Conservation (phyloP, 2,113 vertebrate genomes). For the Chunga burmeisteri region DNA sequence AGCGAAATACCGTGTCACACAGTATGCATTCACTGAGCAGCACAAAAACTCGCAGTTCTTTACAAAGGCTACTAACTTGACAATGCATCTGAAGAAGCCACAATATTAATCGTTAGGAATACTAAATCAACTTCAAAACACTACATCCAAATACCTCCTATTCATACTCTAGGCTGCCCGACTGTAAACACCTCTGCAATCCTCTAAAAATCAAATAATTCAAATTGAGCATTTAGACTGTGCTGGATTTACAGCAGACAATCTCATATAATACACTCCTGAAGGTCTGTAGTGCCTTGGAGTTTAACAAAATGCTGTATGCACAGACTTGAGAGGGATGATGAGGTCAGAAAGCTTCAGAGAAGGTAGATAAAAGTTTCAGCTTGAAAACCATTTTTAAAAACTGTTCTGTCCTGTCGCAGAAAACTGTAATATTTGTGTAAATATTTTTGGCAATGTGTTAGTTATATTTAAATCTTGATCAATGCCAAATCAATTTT, state of each 20-base stretch:
- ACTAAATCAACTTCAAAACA: neutral
- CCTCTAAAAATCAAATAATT: neutral
- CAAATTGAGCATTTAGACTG: neutral
- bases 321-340: neutral
- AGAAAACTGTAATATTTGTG: neutral
- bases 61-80: neutral
- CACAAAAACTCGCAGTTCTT: neutral
- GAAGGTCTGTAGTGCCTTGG: neutral
- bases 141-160: neutral
- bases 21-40: neutral
- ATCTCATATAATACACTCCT: neutral
- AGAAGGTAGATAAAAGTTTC: neutral
- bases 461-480: neutral
- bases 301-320: neutral
- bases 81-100: neutral
- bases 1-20: neutral
- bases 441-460: neutral
- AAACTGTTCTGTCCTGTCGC: neutral
- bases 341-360: neutral
- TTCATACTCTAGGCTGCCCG: neutral
- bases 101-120: neutral
- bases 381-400: neutral
- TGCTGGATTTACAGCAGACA: neutral
- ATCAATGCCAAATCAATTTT: constrained; percentile 11
- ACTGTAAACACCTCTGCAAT: neutral